These are phyloP conservation scores for Euwallacea similis DNA, from an alignment of 1,140 invertebrate genomes.

Conservation along the genomic window DNA sequence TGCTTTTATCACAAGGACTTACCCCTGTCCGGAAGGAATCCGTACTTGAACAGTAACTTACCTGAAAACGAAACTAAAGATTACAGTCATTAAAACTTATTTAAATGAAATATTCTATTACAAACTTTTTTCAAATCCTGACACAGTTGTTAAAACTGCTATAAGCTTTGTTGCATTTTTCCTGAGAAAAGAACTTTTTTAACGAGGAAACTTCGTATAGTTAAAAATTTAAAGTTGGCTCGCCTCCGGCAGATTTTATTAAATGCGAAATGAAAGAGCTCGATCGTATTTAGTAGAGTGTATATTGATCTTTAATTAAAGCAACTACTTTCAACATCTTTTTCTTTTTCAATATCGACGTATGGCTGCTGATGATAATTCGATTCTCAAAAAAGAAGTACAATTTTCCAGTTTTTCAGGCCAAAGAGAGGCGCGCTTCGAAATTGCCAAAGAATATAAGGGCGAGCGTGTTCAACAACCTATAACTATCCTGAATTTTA, in stretches of 20 bases:
- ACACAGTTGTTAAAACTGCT: too few relatives aligned
- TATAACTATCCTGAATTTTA: conserved; percentile 27
- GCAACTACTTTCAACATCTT: background rate
- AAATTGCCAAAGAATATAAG: conserved; percentile 19
- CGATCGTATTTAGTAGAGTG: background rate
- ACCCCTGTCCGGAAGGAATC: too few relatives aligned
- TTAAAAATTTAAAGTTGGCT: conserved; percentile 21
- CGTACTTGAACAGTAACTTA: too few relatives aligned
- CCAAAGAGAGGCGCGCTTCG: conserved; percentile 1
- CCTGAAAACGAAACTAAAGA: too few relatives aligned
- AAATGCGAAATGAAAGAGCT: background rate
- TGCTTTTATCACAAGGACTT: too few relatives aligned
- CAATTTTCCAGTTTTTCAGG: background rate
- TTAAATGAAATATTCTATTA: too few relatives aligned
- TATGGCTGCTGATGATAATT: too few relatives aligned
- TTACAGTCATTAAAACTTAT: too few relatives aligned
- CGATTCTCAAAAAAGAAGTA: too few relatives aligned
- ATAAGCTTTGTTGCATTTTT: too few relatives aligned
- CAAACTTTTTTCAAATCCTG: too few relatives aligned
- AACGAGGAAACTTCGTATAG: conserved; percentile 24
- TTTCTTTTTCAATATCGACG: background rate
- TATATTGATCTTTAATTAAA: conserved; percentile 3
- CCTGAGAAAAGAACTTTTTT: conserved; percentile 6
- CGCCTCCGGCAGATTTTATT: background rate
- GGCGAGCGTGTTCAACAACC: conserved; percentile 31